These are phyloP conservation scores for Prionace glauca DNA, from an alignment of 2,797 vertebrate genomes.

Conservation along the genomic window DNA sequence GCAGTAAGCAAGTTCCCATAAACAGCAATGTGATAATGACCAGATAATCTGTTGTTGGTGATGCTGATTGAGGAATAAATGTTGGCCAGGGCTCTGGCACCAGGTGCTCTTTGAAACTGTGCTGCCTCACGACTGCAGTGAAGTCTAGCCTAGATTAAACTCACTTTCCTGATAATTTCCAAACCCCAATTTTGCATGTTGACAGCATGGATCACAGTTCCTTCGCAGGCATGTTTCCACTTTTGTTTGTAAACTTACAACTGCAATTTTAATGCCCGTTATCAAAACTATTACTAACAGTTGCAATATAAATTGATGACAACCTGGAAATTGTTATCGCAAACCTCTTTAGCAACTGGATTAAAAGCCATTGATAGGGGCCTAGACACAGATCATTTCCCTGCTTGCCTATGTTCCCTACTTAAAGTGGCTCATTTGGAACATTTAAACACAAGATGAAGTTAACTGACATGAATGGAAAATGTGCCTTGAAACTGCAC, in stretches of 20 bases:
- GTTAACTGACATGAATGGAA: not conserved
- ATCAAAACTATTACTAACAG: not conserved
- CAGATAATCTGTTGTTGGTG: too few species aligned
- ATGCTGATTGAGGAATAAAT: too few species aligned
- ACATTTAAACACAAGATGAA: not conserved
- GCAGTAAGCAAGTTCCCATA: too few species aligned
- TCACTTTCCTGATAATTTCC: not conserved
- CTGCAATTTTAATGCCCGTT: not conserved
- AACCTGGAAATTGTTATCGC: not conserved
- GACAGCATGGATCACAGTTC: not conserved
- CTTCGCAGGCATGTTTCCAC: not conserved
- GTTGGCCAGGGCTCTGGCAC: too few species aligned
- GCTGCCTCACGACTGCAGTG: not conserved
- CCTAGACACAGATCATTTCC: not conserved
- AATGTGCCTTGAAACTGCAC: not conserved
- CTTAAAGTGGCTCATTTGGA: not conserved
- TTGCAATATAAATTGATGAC: not conserved
- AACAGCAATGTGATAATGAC: too few species aligned
- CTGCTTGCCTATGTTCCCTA: not conserved
- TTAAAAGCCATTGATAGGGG: not conserved
- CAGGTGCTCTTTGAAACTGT: too few species aligned
- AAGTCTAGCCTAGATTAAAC: not conserved
- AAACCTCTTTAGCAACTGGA: not conserved
- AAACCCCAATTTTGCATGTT: not conserved
- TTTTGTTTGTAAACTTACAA: not conserved